Evolutionary conservation across 2,113 vertebrate genomes (phyloP).

Genomic region (Gambusia affinis): DNA sequence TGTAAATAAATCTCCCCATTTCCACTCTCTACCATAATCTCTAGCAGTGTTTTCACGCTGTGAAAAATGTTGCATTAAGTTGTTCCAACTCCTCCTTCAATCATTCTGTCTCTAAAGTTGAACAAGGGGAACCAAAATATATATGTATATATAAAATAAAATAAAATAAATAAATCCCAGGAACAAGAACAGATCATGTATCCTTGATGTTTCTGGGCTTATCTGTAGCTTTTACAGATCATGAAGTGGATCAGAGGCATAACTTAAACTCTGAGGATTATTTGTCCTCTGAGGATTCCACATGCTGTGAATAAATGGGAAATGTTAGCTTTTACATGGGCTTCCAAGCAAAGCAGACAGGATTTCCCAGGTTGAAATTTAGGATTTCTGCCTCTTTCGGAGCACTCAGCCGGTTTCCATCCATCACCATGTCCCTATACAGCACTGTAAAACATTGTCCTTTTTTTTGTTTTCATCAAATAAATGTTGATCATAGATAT

Average conservation of each 20-base stretch:
- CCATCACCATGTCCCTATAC: no score
- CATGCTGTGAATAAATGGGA: neutral
- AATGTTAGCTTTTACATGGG: slow-evolving; percentile 30
- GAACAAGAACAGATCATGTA: neutral
- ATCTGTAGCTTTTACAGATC: slow-evolving; percentile 9
- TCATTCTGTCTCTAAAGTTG: neutral
- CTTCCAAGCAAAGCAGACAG: slow-evolving; percentile 17
- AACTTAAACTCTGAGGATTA: slow-evolving; percentile 21
- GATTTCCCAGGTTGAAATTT: no score
- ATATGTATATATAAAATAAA: no score
- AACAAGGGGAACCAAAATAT: neutral
- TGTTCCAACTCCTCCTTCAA: neutral
- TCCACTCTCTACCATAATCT: neutral
- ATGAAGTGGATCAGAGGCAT: slow-evolving; percentile 22
- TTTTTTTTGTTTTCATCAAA: no score
- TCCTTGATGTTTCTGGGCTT: neutral
- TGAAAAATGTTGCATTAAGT: neutral
- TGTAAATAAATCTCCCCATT: neutral
- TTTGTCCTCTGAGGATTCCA: slow-evolving; percentile 21
- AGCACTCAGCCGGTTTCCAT: no score
- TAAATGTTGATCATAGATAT: no score
- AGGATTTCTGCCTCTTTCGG: no score
- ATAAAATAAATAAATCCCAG: no score
- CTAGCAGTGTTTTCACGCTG: neutral
- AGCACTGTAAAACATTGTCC: no score